Evolutionary conservation across 2,888 invertebrate genomes (phyloP).

Genomic region (Drosophila birchii): DNA sequence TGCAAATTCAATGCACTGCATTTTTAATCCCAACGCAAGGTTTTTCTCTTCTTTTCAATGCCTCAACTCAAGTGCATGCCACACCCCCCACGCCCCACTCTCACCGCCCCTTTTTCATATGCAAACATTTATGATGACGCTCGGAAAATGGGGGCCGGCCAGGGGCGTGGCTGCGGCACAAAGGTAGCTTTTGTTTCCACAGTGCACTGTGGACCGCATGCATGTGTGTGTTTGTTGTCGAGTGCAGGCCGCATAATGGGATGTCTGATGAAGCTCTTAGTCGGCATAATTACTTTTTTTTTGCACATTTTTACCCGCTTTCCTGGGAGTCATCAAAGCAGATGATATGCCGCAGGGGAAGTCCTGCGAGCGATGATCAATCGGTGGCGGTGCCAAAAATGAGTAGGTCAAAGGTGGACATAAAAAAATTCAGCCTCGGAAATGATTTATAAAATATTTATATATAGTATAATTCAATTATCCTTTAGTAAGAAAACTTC

Average conservation of each 20-base stretch:
- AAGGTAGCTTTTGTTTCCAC: slow-evolving; percentile 74
- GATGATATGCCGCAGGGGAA: slow-evolving; percentile 48
- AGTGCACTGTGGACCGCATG: slow-evolving; percentile 8
- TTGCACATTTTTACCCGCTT: slow-evolving; percentile 24
- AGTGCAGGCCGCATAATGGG: slow-evolving; percentile 77
- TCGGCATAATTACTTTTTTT: slow-evolving; percentile 80
- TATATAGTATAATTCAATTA: background rate
- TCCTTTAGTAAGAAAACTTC: slow-evolving; percentile 39
- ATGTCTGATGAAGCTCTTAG: slow-evolving; percentile 81
- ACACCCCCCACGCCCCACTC: slow-evolving; percentile 24
- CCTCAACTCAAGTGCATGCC: slow-evolving; percentile 78
- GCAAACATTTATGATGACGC: slow-evolving; percentile 77
- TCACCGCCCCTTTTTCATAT: slow-evolving; percentile 50
- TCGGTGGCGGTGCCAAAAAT: slow-evolving; percentile 19
- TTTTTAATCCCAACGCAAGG: slow-evolving; percentile 76
- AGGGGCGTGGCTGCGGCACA: slow-evolving; percentile 49
- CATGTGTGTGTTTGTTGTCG: slow-evolving; percentile 43
- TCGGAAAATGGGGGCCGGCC: slow-evolving; percentile 35
- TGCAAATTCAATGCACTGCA: slow-evolving; percentile 78
- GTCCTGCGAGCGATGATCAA: slow-evolving; percentile 15
- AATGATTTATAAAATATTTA: background rate
- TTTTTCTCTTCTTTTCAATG: slow-evolving; percentile 64
- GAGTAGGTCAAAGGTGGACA: slow-evolving; percentile 29
- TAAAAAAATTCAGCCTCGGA: background rate
- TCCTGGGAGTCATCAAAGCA: slow-evolving; percentile 29